phyloP scores from a whole-genome alignment of 2,888 invertebrate species.

The Zaprionus lineosus region DNA sequence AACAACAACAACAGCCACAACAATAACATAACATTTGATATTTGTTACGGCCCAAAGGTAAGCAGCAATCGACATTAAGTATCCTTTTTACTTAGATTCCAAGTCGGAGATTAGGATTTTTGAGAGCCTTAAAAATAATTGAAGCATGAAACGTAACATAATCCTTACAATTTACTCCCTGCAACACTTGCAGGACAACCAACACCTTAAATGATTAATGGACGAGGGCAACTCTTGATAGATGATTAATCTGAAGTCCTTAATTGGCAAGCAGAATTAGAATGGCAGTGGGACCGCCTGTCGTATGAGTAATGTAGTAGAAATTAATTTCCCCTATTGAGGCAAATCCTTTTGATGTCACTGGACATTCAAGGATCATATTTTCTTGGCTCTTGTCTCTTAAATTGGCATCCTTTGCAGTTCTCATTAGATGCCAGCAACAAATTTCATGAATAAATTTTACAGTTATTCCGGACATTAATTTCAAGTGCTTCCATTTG shows the following conservation, averaged over 20 bases:
- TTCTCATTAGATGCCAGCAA: no score
- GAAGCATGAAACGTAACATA: no score
- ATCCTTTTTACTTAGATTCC: background rate
- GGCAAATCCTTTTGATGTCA: background rate
- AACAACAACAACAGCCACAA: conserved; percentile 11
- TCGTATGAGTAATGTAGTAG: conserved; percentile 8
- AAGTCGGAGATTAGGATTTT: background rate
- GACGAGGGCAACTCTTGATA: conserved; percentile 4
- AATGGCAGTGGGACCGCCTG: no score
- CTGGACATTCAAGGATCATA: background rate
- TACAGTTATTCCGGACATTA: no score
- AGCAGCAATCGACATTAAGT: conserved; percentile 32
- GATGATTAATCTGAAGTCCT: conserved; percentile 9
- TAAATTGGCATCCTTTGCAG: no score
- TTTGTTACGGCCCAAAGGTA: conserved; percentile 61
- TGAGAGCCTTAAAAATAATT: no score
- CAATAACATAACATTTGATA: conserved; percentile 51
- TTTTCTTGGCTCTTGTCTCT: no score
- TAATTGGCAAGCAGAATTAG: conserved; percentile 2
- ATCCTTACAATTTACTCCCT: no score
- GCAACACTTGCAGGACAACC: no score
- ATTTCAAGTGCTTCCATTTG: no score
- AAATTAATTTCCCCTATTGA: conserved; percentile 10
- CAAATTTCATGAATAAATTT: no score
- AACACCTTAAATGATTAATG: conserved; percentile 6